Evolutionary conservation across 1,140 invertebrate species (phyloP), one percentile per base, ranked within the genome.

Genomic region (Mylabris phalerata): DNA sequence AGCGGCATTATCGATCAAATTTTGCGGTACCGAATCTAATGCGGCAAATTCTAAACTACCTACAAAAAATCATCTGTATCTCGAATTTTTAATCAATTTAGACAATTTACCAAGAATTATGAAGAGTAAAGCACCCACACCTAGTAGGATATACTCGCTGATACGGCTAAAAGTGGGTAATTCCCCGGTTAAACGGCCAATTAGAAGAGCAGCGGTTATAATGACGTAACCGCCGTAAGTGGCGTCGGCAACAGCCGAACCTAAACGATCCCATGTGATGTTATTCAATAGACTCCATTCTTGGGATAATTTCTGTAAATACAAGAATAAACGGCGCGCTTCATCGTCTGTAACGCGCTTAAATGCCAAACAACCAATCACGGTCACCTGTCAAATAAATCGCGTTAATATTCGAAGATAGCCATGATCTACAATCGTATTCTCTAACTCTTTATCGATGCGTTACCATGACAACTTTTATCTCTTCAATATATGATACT

Each of bases 201-300:
- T 69, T 7, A 88, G 75, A 24, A 88, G 75, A 13, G 81, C 85
- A 26, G 81, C 75, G 9, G 83, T 86, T 64, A 88, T 83, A 56
- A 89, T 85, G 64, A 84, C 73, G 73, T 86, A 89, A 65, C 85
- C 79, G 73, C 84, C 84, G 75, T 80, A 87, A 64, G 76, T 79
- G 55, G 79, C 82, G 59, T 84, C 82, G n/a, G 80, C 82, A 52
- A 83, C 82, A 0, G 81, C 73, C 6, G 80, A 77, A 1, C 81
- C 82, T 5, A 81, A 74, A 41, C 76, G 75, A 63, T 80, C 84
- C 84, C 85, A 87, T 0, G 85, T 87, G 38, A 88, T 79, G 55
- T 84, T 87, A 56, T 80, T 85, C 47, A 87, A 72, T 3, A 87
- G 77, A n/a, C 84, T 83, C 86, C 86, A 88, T 74, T 88, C 86